Evolutionary conservation across 2,888 invertebrate genomes (phyloP), one percentile per base, ranked within the genome.

Genomic region (Eumerus sabulonum): DNA sequence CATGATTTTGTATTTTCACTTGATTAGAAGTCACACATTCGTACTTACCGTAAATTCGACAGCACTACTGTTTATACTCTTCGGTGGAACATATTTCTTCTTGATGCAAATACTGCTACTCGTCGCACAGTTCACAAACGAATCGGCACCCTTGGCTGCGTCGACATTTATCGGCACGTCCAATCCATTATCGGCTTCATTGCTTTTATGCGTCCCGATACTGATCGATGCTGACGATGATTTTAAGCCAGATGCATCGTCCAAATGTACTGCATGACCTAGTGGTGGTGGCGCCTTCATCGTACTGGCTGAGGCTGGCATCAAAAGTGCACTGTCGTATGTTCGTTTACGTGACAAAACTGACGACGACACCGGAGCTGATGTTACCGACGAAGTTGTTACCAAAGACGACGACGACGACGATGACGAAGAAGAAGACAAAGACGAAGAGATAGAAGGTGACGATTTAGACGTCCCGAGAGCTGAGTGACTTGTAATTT

Each of bases 261-360:
- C 73, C 17, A 73, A 48, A 35, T 73, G 73, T 56, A 54, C 60
- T 35, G 68, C 64, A 40, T 36, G 56, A 17, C 36, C 64, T 9
- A 64, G 14, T 67, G 72, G 14, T 67, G 72, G 44, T 44, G 82
- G 56, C 51, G 73, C 76, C 53, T 82, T 82, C 82, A 82, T 82
- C 60, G 59, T 60, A 68, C 50, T 68, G 45, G 74, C 57, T 73
- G 73, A 63, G 42, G 84, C 81, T 51, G 86, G 86, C 86, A 87
- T 87, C 51, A 83, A 84, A 77, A 87, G 84, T 51, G 88, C 86
- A 74, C 86, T 85, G 72, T 88, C 87, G 85, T 88, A 88, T 59
- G 85, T 85, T 67, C 88, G 85, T 83, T 88, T 88, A 9, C 88
- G 85, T n/a, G 85, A 84, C 76, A 83, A 66, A 19, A 84, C 83